Evolutionary conservation across 53 echinoderm and acorn worm species (phyloP).

Genomic region (Holothuria scabra): DNA sequence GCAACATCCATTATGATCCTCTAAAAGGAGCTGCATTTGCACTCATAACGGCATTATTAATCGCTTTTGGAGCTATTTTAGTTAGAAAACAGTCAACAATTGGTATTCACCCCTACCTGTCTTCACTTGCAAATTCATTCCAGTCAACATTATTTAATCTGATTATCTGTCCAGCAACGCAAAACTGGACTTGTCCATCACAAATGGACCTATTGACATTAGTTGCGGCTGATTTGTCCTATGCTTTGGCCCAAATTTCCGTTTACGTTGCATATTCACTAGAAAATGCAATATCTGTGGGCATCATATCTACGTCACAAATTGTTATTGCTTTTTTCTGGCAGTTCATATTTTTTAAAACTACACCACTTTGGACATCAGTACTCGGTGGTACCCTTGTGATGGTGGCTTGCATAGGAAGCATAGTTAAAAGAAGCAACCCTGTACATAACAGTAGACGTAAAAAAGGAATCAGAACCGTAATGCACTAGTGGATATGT

Average conservation of each 20-base stretch:
- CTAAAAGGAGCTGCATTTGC: background rate
- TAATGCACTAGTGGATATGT: no score
- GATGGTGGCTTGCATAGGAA: background rate
- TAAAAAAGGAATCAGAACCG: no score
- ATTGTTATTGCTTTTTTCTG: background rate
- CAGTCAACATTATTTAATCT: background rate
- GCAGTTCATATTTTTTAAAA: background rate
- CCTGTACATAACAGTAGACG: no score
- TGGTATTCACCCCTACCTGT: background rate
- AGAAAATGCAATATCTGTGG: background rate
- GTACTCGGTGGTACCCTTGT: background rate
- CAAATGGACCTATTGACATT: background rate
- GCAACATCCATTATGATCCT: background rate
- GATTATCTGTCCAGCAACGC: background rate
- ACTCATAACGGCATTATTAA: background rate
- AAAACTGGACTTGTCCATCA: slow-evolving; percentile 10
- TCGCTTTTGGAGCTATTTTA: background rate
- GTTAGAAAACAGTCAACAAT: slow-evolving; percentile 1
- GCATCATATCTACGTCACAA: background rate
- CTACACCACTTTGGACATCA: background rate
- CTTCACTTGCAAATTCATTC: background rate
- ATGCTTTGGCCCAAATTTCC: background rate
- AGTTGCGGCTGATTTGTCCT: background rate
- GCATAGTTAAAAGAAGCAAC: no score
- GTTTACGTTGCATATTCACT: background rate